phyloP scores from a whole-genome alignment of 2,113 vertebrate species.

The Vireo altiloquus region DNA sequence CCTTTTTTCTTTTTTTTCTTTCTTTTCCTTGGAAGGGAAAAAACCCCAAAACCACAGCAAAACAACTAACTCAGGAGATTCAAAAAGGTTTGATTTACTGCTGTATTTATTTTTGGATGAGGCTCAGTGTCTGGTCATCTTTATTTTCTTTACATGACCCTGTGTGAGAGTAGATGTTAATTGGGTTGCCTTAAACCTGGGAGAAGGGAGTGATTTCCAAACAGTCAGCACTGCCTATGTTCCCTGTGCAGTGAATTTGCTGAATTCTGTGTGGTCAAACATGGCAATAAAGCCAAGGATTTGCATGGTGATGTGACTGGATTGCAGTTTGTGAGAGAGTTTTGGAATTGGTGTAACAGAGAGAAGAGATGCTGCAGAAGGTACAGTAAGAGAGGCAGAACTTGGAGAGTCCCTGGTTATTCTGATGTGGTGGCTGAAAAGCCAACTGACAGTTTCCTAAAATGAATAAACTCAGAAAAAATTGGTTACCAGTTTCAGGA shows the following conservation, averaged over 20 bases:
- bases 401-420: not conserved
- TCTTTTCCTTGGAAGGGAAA: not conserved
- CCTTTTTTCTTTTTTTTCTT: not conserved
- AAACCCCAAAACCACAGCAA: too few relatives aligned
- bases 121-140: not conserved
- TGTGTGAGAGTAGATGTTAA: not conserved
- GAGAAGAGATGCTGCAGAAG: not conserved
- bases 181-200: accelerated
- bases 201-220: not conserved
- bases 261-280: not conserved
- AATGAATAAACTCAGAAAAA: not conserved
- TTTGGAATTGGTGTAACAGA: not conserved
- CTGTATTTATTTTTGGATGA: not conserved
- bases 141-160: not conserved
- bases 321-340: not conserved
- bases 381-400: not conserved
- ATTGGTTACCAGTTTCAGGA: not conserved
- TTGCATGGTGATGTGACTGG: not conserved
- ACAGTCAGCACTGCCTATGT: not conserved
- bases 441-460: not conserved
- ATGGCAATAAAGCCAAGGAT: accelerated
- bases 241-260: not conserved
- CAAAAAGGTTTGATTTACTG: not conserved
- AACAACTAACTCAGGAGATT: accelerated
- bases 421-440: not conserved